These are phyloP conservation scores for Grapholita molesta DNA, from an alignment of 1,140 invertebrate species.

Conservation along the genomic window DNA sequence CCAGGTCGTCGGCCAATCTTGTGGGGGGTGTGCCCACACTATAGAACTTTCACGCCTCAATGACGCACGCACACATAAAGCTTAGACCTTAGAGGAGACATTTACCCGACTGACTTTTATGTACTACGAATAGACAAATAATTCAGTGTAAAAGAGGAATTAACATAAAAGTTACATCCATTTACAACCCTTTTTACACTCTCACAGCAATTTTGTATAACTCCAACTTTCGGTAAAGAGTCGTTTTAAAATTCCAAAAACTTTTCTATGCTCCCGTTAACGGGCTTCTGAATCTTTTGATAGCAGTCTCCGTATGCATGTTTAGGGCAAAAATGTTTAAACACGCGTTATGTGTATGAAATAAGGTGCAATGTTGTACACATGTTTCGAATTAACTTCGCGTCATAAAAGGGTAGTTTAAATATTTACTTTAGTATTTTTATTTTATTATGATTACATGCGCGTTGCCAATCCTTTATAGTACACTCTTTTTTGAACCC, in stretches of 20 bases:
- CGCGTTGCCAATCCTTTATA: too few species aligned
- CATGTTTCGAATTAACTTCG: not conserved
- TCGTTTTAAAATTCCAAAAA: slow-evolving; percentile 2
- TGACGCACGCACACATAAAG: too few species aligned
- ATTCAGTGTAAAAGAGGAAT: not conserved
- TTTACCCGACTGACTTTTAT: too few species aligned
- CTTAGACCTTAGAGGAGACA: too few species aligned
- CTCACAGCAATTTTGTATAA: not conserved
- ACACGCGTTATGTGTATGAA: not conserved
- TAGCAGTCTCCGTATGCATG: not conserved
- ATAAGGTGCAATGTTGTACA: not conserved
- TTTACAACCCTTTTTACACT: not conserved
- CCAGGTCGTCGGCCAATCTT: too few species aligned
- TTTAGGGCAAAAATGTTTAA: not conserved
- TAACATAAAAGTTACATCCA: not conserved
- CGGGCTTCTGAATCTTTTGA: not conserved
- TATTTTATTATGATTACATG: too few species aligned
- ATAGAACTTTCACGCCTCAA: too few species aligned
- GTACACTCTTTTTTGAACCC: too few species aligned
- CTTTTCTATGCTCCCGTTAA: not conserved
- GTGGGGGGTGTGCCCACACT: too few species aligned
- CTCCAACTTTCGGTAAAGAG: not conserved
- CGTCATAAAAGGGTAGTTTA: not conserved
- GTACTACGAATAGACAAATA: not conserved
- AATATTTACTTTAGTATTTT: not conserved